phyloP scores from a whole-genome alignment of 1,140 invertebrate genomes.

The Drosophila sucinea region DNA sequence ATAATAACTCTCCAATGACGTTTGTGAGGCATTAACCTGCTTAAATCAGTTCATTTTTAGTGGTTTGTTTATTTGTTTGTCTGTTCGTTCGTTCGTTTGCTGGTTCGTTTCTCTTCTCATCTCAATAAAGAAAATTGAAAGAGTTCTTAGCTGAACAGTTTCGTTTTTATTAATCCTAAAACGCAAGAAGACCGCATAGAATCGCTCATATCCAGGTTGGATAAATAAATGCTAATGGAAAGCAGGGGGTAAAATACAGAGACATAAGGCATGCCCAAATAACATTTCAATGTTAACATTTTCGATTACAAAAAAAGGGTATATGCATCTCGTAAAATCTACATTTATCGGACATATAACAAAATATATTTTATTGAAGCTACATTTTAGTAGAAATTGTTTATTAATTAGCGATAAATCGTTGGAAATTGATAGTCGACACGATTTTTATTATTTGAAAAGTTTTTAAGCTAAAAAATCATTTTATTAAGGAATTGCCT shows the following conservation, averaged over 20 bases:
- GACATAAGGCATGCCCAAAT: no score
- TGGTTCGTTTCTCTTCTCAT: constrained; percentile 6
- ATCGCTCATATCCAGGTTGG: not conserved
- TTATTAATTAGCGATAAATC: no score
- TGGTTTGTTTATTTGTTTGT: constrained; percentile 17
- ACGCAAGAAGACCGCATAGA: not conserved
- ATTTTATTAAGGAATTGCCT: no score
- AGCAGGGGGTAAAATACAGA: not conserved
- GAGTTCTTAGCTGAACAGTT: constrained; percentile 6
- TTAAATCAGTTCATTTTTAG: constrained; percentile 20
- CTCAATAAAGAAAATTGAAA: constrained; percentile 11
- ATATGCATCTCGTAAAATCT: no score
- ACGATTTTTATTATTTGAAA: no score
- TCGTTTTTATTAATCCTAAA: constrained; percentile 2
- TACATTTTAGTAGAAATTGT: no score
- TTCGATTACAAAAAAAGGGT: no score
- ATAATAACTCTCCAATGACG: constrained; percentile 20
- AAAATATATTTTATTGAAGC: no score
- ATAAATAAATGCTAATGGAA: not conserved
- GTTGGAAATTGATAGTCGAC: no score
- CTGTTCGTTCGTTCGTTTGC: constrained; percentile 3
- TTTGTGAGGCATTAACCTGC: constrained; percentile 19
- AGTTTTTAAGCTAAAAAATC: no score
- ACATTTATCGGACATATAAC: no score
- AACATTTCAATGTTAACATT: no score